Percentiles rank a stretch among this genome's conserved stretches.
phyloP scores from a whole-genome alignment of 2,797 vertebrate genomes.

The Lycodopsis pacificus region DNA sequence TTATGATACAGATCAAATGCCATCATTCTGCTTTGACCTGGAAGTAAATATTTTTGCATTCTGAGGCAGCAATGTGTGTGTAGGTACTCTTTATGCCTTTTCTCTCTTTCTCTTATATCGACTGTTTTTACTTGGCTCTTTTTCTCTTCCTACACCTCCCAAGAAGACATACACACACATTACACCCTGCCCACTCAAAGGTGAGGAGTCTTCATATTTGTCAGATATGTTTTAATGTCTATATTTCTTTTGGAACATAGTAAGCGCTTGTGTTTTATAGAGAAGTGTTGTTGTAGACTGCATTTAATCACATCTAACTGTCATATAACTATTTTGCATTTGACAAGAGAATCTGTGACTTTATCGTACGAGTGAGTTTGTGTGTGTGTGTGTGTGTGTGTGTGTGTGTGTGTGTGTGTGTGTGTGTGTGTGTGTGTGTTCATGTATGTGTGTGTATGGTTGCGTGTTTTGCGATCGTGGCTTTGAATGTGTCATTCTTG shows the following conservation, averaged over 20 bases:
- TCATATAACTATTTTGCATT: slow-evolving; percentile 57
- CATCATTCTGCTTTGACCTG: slow-evolving; percentile 47
- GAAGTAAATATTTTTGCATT: slow-evolving; percentile 47
- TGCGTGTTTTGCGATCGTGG: slow-evolving; percentile 31
- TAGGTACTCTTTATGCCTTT: slow-evolving; percentile 37
- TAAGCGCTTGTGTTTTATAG: slow-evolving; percentile 65
- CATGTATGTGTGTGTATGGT: slow-evolving; percentile 16
- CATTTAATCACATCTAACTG: slow-evolving; percentile 73
- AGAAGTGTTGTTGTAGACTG: slow-evolving; percentile 61
- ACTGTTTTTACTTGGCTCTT: slow-evolving; percentile 17
- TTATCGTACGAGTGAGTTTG: slow-evolving; percentile 18
- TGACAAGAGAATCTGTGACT: slow-evolving; percentile 41
- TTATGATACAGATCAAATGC: slow-evolving; percentile 37
- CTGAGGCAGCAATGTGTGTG: slow-evolving; percentile 50
- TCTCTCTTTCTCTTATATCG: slow-evolving; percentile 3
- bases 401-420: slow-evolving; percentile 14
- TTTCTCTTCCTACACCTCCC: slow-evolving; percentile 25
- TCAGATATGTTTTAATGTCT: slow-evolving; percentile 81
- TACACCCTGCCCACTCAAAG: slow-evolving; percentile 35
- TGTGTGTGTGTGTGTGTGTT: slow-evolving; percentile 30
- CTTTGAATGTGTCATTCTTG: slow-evolving; percentile 66
- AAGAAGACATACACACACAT: slow-evolving; percentile 30
- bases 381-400: slow-evolving; percentile 31
- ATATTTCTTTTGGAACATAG: slow-evolving; percentile 70
- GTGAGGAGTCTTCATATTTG: slow-evolving; percentile 76